Evolutionary conservation across 2,113 vertebrate genomes (phyloP), one percentile per base, ranked within the genome.

Genomic region (Hepsetus odoe): DNA sequence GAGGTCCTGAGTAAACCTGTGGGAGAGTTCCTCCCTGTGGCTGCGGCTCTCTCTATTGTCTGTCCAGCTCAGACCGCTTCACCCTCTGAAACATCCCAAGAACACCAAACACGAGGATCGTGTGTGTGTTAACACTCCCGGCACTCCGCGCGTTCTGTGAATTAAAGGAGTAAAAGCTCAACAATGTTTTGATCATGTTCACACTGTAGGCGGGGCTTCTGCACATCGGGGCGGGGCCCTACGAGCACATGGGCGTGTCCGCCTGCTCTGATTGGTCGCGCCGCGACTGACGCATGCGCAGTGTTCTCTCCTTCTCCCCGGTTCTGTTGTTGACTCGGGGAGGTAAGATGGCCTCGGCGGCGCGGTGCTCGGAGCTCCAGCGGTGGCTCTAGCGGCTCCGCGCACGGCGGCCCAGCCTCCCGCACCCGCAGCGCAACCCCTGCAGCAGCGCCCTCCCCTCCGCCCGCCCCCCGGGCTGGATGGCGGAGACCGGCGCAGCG

Each of bases 321-420:
- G 87, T 90, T 91, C 92, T 93, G 90, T 92, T 94, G 93, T 94
- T 93, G 93, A 94, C 93, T 93, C 91, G 89, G 76, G 82, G 83
- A 92, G 91, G 90, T 88, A 94, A 93, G 93, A 94, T 94, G 93
- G 93, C 92, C 90, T 80, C 51, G 51, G 51, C 51, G 24, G 51
- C n/a, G 51, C 20, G 51, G 22, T 8, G 51, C 20, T 2, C 8
- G 51, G 51, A 55, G 51, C 51, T 22, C 24, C 51, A 3, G 51
- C 4, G n/a, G 51, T 22, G 51, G 33, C 33, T 40, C 22, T 24
- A 42, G 20, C 35, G 20, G 38, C 33, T 66, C 20, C 38, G 38
- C 20, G 1, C n/a, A 35, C 66, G 55, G 85, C 88, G 89, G 51
- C 9, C 51, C 51, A 55, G n/a, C n/a, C n/a, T 24, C n/a, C 51